Percentiles rank a stretch among this genome's conserved stretches.
phyloP scores from a whole-genome alignment of 2,888 invertebrate genomes.

The Caradrina clavipalpis region DNA sequence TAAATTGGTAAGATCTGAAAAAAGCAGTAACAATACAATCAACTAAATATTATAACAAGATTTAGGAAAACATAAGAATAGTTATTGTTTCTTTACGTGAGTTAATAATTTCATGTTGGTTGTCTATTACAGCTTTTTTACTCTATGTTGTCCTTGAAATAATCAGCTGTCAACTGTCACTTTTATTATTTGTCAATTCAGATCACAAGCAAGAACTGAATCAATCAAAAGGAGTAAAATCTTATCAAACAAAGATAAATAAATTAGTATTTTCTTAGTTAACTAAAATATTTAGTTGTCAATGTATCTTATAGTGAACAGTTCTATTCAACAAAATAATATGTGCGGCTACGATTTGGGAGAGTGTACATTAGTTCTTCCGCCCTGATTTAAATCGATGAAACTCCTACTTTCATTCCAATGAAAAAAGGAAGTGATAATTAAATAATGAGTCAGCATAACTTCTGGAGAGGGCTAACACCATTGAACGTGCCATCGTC shows the following conservation, averaged over 20 bases:
- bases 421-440: conserved; percentile 68
- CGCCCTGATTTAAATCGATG: conserved; percentile 69
- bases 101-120: background rate
- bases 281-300: conserved; percentile 43
- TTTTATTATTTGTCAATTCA: conserved; percentile 55
- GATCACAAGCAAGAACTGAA: conserved; percentile 5
- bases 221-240: conserved; percentile 38
- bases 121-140: conserved; percentile 3
- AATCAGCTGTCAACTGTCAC: conserved; percentile 62
- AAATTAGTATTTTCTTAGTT: conserved; percentile 49
- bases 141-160: conserved; percentile 33
- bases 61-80: too few relatives aligned
- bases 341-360: conserved; percentile 48
- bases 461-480: conserved; percentile 87
- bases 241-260: conserved; percentile 52
- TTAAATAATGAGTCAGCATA: conserved; percentile 87
- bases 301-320: conserved; percentile 57
- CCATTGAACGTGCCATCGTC: conserved; percentile 77
- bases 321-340: conserved; percentile 26
- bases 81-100: too few relatives aligned
- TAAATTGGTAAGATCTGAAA: too few relatives aligned
- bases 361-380: conserved; percentile 63
- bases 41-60: too few relatives aligned
- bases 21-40: too few relatives aligned
- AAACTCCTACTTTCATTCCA: conserved; percentile 71